Conservation (phyloP, 1,140 invertebrate genomes). For the Panulirus ornatus region DNA sequence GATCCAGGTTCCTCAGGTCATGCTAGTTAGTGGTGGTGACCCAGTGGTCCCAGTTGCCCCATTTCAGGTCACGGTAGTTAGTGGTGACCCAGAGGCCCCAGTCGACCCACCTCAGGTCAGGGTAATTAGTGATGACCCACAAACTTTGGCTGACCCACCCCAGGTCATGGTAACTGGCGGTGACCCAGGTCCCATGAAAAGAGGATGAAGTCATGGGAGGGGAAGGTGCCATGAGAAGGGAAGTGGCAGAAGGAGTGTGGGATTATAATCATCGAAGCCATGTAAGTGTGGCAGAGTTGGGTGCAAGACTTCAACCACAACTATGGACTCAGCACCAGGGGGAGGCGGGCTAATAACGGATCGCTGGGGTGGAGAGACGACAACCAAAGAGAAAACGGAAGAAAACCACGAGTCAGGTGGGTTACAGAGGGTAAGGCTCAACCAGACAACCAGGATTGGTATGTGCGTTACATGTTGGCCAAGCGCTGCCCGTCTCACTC, state of each 20-base stretch:
- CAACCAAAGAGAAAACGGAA: neutral
- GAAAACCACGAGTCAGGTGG: neutral
- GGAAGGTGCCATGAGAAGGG: neutral
- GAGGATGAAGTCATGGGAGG: too few relatives aligned
- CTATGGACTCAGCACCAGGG: neutral
- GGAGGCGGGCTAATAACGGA: neutral
- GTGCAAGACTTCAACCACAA: neutral
- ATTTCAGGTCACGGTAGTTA: too few relatives aligned
- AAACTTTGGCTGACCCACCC: too few relatives aligned
- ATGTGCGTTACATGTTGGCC: too few relatives aligned
- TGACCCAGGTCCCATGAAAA: too few relatives aligned
- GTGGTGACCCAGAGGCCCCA: too few relatives aligned
- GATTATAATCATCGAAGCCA: neutral
- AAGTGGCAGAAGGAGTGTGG: neutral
- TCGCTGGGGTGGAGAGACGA: neutral
- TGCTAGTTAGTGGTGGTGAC: too few relatives aligned
- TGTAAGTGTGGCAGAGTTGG: neutral
- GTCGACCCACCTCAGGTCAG: too few relatives aligned
- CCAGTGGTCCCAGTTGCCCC: too few relatives aligned
- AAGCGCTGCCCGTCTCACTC: neutral
- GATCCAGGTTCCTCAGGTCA: too few relatives aligned
- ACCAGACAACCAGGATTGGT: neutral
- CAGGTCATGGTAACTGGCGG: too few relatives aligned
- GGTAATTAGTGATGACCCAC: too few relatives aligned
- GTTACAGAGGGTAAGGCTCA: neutral